A percentile compares a stretch with the other conserved stretches of the same genome.
Evolutionary conservation across 2,797 vertebrate genomes (phyloP).

Genomic region (Lacerta agilis): DNA sequence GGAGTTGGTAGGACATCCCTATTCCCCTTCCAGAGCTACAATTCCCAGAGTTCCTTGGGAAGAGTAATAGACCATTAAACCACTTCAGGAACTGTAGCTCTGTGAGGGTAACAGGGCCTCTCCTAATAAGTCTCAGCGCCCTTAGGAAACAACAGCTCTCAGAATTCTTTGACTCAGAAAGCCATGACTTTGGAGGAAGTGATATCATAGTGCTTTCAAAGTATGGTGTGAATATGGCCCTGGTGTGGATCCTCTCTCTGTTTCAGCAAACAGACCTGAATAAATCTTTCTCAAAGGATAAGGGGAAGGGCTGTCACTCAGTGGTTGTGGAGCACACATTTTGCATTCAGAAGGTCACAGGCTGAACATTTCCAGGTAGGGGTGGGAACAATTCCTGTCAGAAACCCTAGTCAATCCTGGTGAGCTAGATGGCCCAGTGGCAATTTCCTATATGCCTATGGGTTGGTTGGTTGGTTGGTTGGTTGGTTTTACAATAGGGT

Average conservation of each 20-base stretch:
- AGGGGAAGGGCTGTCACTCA: background rate
- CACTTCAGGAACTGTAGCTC: too few relatives aligned
- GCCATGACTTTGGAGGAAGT: too few relatives aligned
- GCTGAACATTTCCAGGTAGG: background rate
- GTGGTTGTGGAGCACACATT: background rate
- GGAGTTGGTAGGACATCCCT: too few relatives aligned
- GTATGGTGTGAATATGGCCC: too few relatives aligned
- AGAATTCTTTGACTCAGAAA: too few relatives aligned
- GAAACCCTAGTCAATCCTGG: background rate
- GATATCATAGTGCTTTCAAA: too few relatives aligned
- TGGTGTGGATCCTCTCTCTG: background rate
- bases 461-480: background rate
- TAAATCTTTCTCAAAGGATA: background rate
- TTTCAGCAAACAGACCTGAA: background rate
- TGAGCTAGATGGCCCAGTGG: background rate
- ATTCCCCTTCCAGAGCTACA: too few relatives aligned
- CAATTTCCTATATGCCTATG: background rate
- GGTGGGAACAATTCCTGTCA: background rate
- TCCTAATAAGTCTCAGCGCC: too few relatives aligned
- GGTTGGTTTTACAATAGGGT: background rate
- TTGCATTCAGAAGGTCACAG: background rate
- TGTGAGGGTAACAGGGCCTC: too few relatives aligned
- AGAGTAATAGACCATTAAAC: too few relatives aligned
- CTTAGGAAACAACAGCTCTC: too few relatives aligned
- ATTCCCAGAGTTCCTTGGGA: too few relatives aligned